Evolutionary conservation across 2,113 vertebrate species (phyloP).

Genomic region (Nyctibius bracteatus): DNA sequence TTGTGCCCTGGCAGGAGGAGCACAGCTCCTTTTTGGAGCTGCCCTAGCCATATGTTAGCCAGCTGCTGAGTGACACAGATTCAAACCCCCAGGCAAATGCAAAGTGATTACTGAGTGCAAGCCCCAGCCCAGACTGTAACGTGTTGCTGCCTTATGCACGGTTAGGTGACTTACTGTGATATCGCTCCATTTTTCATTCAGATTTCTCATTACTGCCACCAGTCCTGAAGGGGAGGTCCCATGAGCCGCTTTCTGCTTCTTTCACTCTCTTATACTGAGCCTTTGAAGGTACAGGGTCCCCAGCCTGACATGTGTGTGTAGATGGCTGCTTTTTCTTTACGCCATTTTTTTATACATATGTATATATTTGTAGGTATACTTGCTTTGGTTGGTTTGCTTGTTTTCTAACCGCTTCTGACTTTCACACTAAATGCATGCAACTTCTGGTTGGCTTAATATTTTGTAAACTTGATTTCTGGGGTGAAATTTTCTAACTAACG

Average conservation of each 20-base stretch:
- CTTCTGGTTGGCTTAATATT: constrained; percentile 49
- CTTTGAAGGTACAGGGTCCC: constrained; percentile 72
- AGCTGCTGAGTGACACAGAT: not conserved
- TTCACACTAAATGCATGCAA: constrained; percentile 72
- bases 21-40: not conserved
- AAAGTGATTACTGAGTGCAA: not conserved
- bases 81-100: not conserved
- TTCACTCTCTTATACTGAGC: constrained; percentile 65
- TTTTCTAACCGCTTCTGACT: constrained; percentile 66
- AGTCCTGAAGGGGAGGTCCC: constrained; percentile 65
- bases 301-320: constrained; percentile 52
- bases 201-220: constrained; percentile 69
- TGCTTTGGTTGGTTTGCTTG: constrained; percentile 68
- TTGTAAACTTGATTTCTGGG: constrained; percentile 32
- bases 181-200: constrained; percentile 60
- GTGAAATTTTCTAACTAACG: constrained; percentile 19
- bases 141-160: not conserved
- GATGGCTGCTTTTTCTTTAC: constrained; percentile 62
- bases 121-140: not conserved
- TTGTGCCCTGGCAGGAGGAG: not conserved
- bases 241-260: constrained; percentile 68
- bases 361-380: constrained; percentile 38
- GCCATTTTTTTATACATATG: not conserved
- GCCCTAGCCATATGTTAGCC: not conserved
- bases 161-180: constrained; percentile 61